A percentile compares a stretch with the other conserved stretches of the same genome.
phyloP scores from a whole-genome alignment of 2,113 vertebrate genomes.

The Formicarius rufipectus region DNA sequence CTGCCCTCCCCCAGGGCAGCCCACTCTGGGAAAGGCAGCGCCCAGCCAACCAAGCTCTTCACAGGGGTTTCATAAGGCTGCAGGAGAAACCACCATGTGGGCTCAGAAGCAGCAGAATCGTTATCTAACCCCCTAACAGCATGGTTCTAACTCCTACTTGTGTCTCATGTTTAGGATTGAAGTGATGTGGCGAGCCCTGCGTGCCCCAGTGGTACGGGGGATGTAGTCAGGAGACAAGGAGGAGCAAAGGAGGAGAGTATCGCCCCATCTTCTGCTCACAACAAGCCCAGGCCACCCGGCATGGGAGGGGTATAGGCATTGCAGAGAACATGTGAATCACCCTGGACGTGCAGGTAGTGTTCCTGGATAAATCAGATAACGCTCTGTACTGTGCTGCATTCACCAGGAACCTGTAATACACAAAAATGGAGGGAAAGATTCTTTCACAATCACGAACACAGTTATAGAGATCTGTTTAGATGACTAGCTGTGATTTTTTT shows the following conservation, averaged over 20 bases:
- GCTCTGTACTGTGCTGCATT: background rate
- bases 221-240: slow-evolving; percentile 10
- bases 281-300: background rate
- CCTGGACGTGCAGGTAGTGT: background rate
- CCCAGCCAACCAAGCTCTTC: background rate
- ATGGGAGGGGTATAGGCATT: background rate
- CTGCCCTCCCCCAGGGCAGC: background rate
- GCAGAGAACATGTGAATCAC: slow-evolving; percentile 8
- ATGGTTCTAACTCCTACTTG: slow-evolving; percentile 29
- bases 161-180: slow-evolving; percentile 12
- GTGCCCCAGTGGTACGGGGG: background rate
- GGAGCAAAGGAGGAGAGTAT: background rate
- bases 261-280: background rate
- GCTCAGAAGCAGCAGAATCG: background rate
- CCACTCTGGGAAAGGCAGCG: background rate
- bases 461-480: background rate
- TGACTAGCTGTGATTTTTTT: background rate
- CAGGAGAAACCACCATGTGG: background rate
- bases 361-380: slow-evolving; percentile 5
- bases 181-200: background rate
- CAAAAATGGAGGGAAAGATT: background rate
- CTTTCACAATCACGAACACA: background rate
- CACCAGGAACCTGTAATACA: background rate
- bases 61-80: background rate
- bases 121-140: slow-evolving; percentile 33